Evolutionary conservation across 2,797 vertebrate genomes (phyloP).

Genomic region (Chelon auratus): DNA sequence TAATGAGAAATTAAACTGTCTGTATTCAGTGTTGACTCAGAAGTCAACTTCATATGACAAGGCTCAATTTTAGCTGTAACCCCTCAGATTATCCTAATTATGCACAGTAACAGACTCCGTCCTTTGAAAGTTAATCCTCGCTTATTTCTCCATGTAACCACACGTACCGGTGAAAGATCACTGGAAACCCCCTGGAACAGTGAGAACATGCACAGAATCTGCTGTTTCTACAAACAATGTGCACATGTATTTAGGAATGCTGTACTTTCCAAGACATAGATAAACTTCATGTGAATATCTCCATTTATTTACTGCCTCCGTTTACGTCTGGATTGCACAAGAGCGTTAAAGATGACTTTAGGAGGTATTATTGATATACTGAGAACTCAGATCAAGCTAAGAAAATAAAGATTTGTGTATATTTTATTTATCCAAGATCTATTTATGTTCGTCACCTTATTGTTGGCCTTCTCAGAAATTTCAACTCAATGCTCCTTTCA

Average conservation of each 20-base stretch:
- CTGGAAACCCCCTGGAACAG: conserved; percentile 67
- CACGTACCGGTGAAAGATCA: conserved; percentile 43
- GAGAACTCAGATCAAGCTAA: conserved; percentile 19
- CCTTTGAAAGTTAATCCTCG: conserved; percentile 66
- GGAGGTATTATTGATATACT: background rate
- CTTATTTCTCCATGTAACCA: conserved; percentile 53
- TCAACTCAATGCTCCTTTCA: conserved; percentile 45
- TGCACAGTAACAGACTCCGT: conserved; percentile 43
- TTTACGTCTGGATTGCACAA: background rate
- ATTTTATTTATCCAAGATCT: conserved; percentile 44
- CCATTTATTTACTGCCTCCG: background rate
- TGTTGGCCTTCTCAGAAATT: conserved; percentile 31
- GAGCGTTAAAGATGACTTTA: background rate
- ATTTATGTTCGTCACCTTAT: conserved; percentile 47
- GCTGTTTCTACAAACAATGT: conserved; percentile 1
- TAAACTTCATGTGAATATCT: background rate
- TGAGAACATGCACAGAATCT: conserved; percentile 41
- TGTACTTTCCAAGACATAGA: background rate
- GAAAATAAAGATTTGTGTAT: conserved; percentile 36
- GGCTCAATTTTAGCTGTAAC: conserved; percentile 52
- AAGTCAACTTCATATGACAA: conserved; percentile 41
- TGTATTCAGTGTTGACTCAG: conserved; percentile 52
- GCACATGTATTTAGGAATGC: background rate
- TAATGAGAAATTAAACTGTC: conserved; percentile 30
- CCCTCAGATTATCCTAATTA: conserved; percentile 73